These are phyloP conservation scores for Xylocampa areola DNA, from an alignment of 2,888 invertebrate genomes.

Conservation along the genomic window DNA sequence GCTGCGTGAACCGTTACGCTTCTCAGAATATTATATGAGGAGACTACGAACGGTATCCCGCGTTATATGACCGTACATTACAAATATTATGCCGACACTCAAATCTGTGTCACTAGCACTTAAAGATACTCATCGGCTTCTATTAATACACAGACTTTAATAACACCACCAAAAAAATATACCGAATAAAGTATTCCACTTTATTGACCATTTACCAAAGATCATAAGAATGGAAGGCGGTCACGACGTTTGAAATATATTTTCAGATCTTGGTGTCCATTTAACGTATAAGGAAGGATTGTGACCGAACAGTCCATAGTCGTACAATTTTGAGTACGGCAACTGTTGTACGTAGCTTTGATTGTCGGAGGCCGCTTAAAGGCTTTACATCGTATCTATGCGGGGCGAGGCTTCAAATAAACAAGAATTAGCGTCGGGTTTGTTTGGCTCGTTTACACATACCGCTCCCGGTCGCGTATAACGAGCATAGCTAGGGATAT, in stretches of 20 bases:
- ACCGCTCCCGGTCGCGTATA: constrained; percentile 83
- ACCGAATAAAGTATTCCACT: constrained; percentile 55
- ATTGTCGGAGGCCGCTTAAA: constrained; percentile 79
- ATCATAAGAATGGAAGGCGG: constrained; percentile 63
- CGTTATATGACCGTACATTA: constrained; percentile 74
- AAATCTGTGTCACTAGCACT: constrained; percentile 79
- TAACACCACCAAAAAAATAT: constrained; percentile 67
- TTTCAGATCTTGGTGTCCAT: constrained; percentile 66
- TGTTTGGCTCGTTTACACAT: constrained; percentile 87
- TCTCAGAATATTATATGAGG: constrained; percentile 78
- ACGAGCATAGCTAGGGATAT: constrained; percentile 75
- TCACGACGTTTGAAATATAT: constrained; percentile 67
- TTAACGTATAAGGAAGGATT: constrained; percentile 72
- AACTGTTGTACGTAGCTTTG: constrained; percentile 70
- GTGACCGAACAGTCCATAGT: constrained; percentile 66
- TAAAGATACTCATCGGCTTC: constrained; percentile 74
- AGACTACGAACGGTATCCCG: constrained; percentile 77
- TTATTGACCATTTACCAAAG: constrained; percentile 47
- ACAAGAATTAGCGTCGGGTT: constrained; percentile 87
- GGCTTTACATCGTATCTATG: constrained; percentile 76
- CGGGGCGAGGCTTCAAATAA: constrained; percentile 82
- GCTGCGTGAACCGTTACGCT: constrained; percentile 77
- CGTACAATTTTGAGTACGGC: constrained; percentile 65
- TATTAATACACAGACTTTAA: constrained; percentile 71
- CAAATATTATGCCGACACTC: constrained; percentile 77